Conservation (phyloP, 2,888 invertebrate species). For the Pantelozetes paolii region DNA sequence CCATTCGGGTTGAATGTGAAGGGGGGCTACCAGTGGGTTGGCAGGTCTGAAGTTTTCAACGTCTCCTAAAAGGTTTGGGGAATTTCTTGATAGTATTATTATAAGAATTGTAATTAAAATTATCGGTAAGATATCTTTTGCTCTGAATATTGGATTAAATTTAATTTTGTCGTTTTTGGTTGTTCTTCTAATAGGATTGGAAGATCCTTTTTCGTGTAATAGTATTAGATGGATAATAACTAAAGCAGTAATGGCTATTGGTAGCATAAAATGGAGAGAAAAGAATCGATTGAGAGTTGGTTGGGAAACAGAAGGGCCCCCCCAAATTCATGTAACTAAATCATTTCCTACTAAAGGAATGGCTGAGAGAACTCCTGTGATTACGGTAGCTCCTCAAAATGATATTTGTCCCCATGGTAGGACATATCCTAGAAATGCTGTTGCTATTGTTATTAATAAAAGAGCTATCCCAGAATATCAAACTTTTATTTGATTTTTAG, state of each 20-base stretch:
- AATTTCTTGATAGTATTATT: constrained; percentile 57
- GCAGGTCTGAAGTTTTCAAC: constrained; percentile 71
- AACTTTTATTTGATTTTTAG: constrained; percentile 56
- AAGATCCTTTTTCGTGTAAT: constrained; percentile 65
- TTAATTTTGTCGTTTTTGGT: constrained; percentile 65
- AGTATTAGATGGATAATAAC: constrained; percentile 64
- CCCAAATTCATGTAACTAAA: constrained; percentile 69
- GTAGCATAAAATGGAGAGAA: constrained; percentile 67
- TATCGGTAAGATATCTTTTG: constrained; percentile 60
- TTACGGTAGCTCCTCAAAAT: constrained; percentile 74
- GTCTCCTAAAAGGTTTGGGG: constrained; percentile 63
- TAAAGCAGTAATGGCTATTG: constrained; percentile 63
- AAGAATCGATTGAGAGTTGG: constrained; percentile 73
- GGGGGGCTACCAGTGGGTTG: constrained; percentile 65
- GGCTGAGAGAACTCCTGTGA: constrained; percentile 69
- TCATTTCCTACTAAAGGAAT: constrained; percentile 64
- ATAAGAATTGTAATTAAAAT: constrained; percentile 57
- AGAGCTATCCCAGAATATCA: constrained; percentile 66
- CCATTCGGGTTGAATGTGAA: constrained; percentile 78
- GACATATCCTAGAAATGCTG: constrained; percentile 73
- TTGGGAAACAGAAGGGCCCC: constrained; percentile 69
- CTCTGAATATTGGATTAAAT: constrained; percentile 64
- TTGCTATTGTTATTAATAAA: constrained; percentile 65
- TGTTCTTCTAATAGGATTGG: constrained; percentile 64
- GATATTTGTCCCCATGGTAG: constrained; percentile 76